A percentile compares a stretch with the other conserved stretches of the same genome.
phyloP scores from a whole-genome alignment of 2,888 invertebrate species.

The Heliconius cydno region DNA sequence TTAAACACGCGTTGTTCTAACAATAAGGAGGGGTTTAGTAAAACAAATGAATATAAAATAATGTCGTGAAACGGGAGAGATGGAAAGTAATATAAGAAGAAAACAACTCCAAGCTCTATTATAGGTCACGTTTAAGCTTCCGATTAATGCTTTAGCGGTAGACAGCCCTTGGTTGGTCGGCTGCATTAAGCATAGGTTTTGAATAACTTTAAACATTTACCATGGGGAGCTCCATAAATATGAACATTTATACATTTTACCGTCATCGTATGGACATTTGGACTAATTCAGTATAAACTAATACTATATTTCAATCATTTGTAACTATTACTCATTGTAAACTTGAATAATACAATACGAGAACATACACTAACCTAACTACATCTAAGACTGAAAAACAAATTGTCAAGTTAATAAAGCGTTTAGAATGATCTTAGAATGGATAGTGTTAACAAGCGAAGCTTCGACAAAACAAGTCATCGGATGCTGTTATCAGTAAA shows the following conservation, averaged over 20 bases:
- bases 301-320: slow-evolving; percentile 7
- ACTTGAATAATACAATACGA: slow-evolving; percentile 62
- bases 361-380: slow-evolving; percentile 73
- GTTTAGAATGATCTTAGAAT: slow-evolving; percentile 62
- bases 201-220: slow-evolving; percentile 55
- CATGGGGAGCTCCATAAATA: slow-evolving; percentile 6
- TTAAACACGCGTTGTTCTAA: slow-evolving; percentile 54
- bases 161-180: slow-evolving; percentile 58
- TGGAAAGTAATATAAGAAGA: slow-evolving; percentile 75
- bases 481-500: slow-evolving; percentile 81
- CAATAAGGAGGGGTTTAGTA: slow-evolving; percentile 52
- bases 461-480: slow-evolving; percentile 70
- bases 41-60: slow-evolving; percentile 64
- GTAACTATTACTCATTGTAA: neutral
- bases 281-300: neutral
- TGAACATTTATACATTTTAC: neutral
- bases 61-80: slow-evolving; percentile 76
- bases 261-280: neutral
- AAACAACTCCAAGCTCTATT: slow-evolving; percentile 77
- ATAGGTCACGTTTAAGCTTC: slow-evolving; percentile 80
- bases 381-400: slow-evolving; percentile 77
- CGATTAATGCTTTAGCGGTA: slow-evolving; percentile 73
- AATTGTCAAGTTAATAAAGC: slow-evolving; percentile 83
- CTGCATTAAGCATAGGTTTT: slow-evolving; percentile 64
- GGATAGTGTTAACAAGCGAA: slow-evolving; percentile 81